A percentile compares a stretch with the other conserved stretches of the same genome.
These are phyloP conservation scores for Achlya flavicornis DNA, from an alignment of 2,888 invertebrate species.

Conservation along the genomic window DNA sequence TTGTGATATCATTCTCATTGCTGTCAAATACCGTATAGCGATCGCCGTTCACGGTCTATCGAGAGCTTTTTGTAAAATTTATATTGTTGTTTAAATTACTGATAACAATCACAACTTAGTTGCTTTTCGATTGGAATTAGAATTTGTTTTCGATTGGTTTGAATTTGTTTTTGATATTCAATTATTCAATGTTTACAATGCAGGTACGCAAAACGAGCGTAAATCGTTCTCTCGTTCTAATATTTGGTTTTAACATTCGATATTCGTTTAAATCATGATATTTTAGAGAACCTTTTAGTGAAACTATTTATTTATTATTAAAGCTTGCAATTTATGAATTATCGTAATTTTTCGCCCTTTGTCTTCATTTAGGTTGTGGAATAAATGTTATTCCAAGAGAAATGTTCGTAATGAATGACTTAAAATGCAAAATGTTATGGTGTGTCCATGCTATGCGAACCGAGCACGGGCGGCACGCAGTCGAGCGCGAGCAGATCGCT, in stretches of 20 bases:
- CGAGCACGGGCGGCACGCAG: no score
- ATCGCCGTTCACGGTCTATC: conserved; percentile 33
- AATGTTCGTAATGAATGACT: no score
- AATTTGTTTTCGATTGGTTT: conserved; percentile 41
- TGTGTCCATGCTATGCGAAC: no score
- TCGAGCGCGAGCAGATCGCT: no score
- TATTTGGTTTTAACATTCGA: neutral
- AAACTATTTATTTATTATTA: no score
- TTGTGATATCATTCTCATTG: no score
- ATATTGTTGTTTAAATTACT: conserved; percentile 28
- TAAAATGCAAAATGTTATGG: no score
- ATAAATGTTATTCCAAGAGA: no score
- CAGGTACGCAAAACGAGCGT: neutral
- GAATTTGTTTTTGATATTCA: conserved; percentile 32
- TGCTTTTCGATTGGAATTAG: conserved; percentile 34
- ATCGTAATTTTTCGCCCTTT: no score
- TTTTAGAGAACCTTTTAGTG: neutral
- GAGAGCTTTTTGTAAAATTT: conserved; percentile 28
- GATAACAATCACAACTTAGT: conserved; percentile 28
- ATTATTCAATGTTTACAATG: conserved; percentile 24
- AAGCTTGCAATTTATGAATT: no score
- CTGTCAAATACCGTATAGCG: conserved; percentile 24
- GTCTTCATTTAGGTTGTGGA: no score
- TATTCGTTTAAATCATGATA: neutral
- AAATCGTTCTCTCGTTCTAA: neutral